Evolutionary conservation across 2,888 invertebrate genomes (phyloP).

Genomic region (Stegana nigrithorax): DNA sequence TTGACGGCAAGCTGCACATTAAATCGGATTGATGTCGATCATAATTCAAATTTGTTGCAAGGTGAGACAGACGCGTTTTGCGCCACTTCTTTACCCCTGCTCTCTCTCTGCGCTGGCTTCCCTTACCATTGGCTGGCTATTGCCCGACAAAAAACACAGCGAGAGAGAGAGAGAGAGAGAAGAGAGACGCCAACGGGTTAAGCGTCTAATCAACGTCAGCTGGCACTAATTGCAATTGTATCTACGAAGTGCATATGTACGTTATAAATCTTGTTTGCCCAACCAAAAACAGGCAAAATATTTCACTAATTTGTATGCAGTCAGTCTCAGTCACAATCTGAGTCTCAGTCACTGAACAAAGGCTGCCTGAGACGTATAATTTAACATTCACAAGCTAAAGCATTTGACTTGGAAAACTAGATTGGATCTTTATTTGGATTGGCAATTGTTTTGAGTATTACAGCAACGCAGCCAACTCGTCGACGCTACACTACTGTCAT

Average conservation of each 20-base stretch:
- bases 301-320: slow-evolving; percentile 59
- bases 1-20: slow-evolving; percentile 55
- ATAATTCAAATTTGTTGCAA: slow-evolving; percentile 58
- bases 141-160: too few species aligned
- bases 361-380: slow-evolving; percentile 39
- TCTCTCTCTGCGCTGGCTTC: slow-evolving; percentile 30
- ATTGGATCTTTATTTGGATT: slow-evolving; percentile 58
- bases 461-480: too few species aligned
- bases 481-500: too few species aligned
- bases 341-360: slow-evolving; percentile 15
- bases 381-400: slow-evolving; percentile 46
- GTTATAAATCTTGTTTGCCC: slow-evolving; percentile 55
- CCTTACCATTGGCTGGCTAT: slow-evolving; percentile 43
- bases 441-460: slow-evolving; percentile 60
- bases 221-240: slow-evolving; percentile 55
- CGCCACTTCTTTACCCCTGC: too few species aligned
- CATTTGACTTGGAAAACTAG: slow-evolving; percentile 41
- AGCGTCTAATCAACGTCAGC: slow-evolving; percentile 1
- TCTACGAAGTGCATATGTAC: slow-evolving; percentile 48
- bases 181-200: too few species aligned
- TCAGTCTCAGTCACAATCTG: slow-evolving; percentile 20
- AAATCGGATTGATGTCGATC: slow-evolving; percentile 55
- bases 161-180: too few species aligned
- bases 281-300: slow-evolving; percentile 61
- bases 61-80: too few species aligned